Evolutionary conservation across 2,113 vertebrate genomes (phyloP).

Genomic region (Salvelinus fontinalis): DNA sequence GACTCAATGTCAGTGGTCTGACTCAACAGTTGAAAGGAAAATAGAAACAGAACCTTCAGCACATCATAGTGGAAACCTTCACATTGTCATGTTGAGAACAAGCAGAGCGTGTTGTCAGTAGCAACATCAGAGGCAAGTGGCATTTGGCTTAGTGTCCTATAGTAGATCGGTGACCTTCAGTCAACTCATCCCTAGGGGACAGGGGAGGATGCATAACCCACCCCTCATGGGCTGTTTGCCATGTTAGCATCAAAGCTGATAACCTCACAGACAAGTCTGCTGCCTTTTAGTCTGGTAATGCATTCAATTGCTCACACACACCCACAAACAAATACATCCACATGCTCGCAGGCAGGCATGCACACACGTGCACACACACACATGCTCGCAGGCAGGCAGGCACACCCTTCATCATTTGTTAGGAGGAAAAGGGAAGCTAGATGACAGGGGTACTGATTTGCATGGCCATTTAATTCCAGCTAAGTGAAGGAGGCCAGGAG

Average conservation of each 20-base stretch:
- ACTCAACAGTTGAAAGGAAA: neutral
- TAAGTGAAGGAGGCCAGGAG: neutral
- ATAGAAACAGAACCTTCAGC: slow-evolving; percentile 6
- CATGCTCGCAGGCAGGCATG: slow-evolving; percentile 18
- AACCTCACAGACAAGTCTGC: neutral
- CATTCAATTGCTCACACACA: neutral
- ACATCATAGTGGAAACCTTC: neutral
- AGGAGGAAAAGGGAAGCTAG: slow-evolving; percentile 14
- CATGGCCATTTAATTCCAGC: neutral
- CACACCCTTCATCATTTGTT: neutral
- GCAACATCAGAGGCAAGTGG: slow-evolving; percentile 52
- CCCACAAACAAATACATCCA: slow-evolving; percentile 28
- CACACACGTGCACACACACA: slow-evolving; percentile 24
- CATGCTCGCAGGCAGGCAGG: too few relatives aligned
- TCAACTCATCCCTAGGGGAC: slow-evolving; percentile 19
- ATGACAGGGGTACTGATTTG: neutral
- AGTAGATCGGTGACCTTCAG: slow-evolving; percentile 58
- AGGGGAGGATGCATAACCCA: neutral
- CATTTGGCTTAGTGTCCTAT: slow-evolving; percentile 23
- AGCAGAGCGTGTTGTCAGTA: slow-evolving; percentile 54
- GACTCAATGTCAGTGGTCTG: neutral
- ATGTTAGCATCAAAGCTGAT: slow-evolving; percentile 4
- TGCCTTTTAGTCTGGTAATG: neutral
- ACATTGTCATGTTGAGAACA: slow-evolving; percentile 57
- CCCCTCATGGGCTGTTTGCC: neutral